A percentile compares a stretch with the other conserved stretches of the same genome.
Conservation (phyloP, 2,797 vertebrate species). For the Sebastes diploproa region DNA sequence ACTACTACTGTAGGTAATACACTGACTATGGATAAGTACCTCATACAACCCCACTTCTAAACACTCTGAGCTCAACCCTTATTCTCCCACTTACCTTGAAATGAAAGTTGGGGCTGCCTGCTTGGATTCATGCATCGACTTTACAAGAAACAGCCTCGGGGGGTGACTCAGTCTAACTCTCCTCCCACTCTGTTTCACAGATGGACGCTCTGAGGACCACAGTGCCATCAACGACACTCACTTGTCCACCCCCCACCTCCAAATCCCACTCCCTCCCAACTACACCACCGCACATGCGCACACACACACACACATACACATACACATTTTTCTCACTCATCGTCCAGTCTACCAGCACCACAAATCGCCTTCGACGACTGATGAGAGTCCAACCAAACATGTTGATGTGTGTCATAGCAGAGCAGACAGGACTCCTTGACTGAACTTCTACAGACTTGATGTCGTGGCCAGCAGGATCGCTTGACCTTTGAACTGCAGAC, state of each 20-base stretch:
- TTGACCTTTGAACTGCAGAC: conserved; percentile 52
- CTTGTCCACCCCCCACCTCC: conserved; percentile 50
- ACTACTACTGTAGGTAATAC: too few relatives aligned
- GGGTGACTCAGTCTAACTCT: conserved; percentile 45
- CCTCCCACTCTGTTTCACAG: conserved; percentile 67
- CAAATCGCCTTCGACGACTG: conserved; percentile 69
- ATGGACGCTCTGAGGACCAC: conserved; percentile 78
- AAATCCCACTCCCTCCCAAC: conserved; percentile 34
- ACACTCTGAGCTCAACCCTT: neutral
- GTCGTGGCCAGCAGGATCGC: conserved; percentile 44
- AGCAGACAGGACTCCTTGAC: conserved; percentile 50
- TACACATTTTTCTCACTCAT: conserved; percentile 42
- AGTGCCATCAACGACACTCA: conserved; percentile 72
- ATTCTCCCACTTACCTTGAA: conserved; percentile 5
- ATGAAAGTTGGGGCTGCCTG: conserved; percentile 1
- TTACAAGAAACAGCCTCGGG: neutral
- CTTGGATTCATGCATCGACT: conserved; percentile 13
- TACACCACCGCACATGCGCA: conserved; percentile 11
- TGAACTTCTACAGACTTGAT: conserved; percentile 36
- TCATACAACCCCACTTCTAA: too few relatives aligned
- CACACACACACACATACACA: neutral
- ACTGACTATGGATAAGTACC: too few relatives aligned
- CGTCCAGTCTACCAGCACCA: conserved; percentile 76
- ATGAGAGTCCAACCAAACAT: conserved; percentile 54
- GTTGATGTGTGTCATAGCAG: conserved; percentile 61